Evolutionary conservation across 2,113 vertebrate genomes (phyloP).

Genomic region (Etheostoma cragini): DNA sequence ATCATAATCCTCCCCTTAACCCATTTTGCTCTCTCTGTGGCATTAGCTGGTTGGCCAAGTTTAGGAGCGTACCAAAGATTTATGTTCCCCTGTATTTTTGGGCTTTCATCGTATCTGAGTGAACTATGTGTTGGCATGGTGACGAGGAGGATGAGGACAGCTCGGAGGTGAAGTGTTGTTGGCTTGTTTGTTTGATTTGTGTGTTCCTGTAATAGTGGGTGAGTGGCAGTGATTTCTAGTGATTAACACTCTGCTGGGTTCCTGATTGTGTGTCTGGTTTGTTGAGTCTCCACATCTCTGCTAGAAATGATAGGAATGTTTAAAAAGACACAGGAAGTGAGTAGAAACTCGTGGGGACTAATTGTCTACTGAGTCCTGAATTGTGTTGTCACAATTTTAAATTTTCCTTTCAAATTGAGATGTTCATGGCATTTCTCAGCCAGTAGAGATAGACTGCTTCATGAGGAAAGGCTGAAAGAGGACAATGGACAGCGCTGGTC

Average conservation of each 20-base stretch:
- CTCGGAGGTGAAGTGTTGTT: slow-evolving; percentile 72
- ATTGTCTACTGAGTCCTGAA: neutral
- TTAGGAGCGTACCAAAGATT: neutral
- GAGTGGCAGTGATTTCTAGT: slow-evolving; percentile 22
- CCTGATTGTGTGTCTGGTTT: slow-evolving; percentile 18
- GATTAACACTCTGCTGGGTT: slow-evolving; percentile 22
- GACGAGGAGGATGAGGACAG: slow-evolving; percentile 79
- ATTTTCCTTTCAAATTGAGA: neutral
- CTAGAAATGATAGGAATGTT: slow-evolving; percentile 4
- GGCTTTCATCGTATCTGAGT: slow-evolving; percentile 9
- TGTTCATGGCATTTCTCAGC: neutral
- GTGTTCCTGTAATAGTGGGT: slow-evolving; percentile 48
- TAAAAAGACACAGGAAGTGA: neutral
- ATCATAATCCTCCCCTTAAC: slow-evolving; percentile 14
- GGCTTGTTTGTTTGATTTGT: slow-evolving; percentile 57
- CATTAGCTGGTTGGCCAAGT: slow-evolving; percentile 26
- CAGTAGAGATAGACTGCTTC: neutral
- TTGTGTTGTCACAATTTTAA: neutral
- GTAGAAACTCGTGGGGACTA: neutral
- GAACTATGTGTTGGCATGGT: slow-evolving; percentile 81
- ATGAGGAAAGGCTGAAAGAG: slow-evolving; percentile 5
- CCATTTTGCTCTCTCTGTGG: slow-evolving; percentile 48
- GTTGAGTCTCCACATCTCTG: neutral
- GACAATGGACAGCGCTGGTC: slow-evolving; percentile 12
- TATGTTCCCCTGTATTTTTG: neutral